Evolutionary conservation across 2,888 invertebrate species (phyloP).

Genomic region (Idaea biselata): DNA sequence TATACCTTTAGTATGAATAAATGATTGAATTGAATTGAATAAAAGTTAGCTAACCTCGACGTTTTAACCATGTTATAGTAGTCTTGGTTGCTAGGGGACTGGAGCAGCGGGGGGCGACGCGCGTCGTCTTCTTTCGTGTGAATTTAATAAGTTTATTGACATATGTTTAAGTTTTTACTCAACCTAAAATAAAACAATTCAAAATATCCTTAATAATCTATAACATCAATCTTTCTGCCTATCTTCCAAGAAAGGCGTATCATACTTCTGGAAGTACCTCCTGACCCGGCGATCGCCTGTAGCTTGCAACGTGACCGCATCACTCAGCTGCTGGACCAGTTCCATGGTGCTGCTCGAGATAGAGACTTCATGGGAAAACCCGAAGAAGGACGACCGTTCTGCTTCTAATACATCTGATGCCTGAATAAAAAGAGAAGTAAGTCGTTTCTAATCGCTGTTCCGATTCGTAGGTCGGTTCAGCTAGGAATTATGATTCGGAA

Average conservation of each 20-base stretch:
- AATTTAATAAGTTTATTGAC: no score
- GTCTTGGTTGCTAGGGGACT: no score
- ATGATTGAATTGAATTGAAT: no score
- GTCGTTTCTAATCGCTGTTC: no score
- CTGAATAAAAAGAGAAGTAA: constrained; percentile 29
- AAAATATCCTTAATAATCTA: not conserved
- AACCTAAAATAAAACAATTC: not conserved
- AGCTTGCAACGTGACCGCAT: constrained; percentile 36
- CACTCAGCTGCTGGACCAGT: constrained; percentile 45
- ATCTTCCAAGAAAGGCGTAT: constrained; percentile 47
- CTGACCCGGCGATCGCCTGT: constrained; percentile 55
- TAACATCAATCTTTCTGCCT: constrained; percentile 18
- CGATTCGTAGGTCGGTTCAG: no score
- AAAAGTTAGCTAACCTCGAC: no score
- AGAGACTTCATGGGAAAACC: constrained; percentile 46
- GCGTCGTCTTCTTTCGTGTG: no score
- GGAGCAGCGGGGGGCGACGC: no score
- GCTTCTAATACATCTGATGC: constrained; percentile 45
- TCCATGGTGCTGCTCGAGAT: constrained; percentile 49
- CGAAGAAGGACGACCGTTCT: constrained; percentile 58
- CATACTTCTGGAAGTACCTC: constrained; percentile 58
- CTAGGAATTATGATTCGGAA: no score
- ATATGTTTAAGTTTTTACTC: not conserved
- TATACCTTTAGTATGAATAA: no score
- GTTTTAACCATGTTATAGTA: no score